Percentiles rank a stretch among this genome's conserved stretches.
phyloP scores from a whole-genome alignment of 2,888 invertebrate species.

The Drosophila mayaguana region DNA sequence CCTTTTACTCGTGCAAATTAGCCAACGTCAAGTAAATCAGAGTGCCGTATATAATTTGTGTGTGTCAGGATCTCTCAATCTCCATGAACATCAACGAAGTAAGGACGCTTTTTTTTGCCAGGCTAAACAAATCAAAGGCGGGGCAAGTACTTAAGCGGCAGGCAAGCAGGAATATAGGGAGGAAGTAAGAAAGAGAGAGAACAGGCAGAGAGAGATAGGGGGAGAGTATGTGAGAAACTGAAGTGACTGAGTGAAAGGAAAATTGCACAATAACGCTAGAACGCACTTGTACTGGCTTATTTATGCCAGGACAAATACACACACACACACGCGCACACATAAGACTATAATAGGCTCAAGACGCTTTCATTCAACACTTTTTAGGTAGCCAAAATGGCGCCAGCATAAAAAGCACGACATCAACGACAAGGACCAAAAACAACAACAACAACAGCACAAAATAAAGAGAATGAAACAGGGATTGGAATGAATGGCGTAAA shows the following conservation, averaged over 20 bases:
- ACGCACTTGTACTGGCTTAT: conserved; percentile 61
- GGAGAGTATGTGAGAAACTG: not conserved
- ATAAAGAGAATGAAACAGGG: conserved; percentile 19
- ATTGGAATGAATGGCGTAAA: conserved; percentile 54
- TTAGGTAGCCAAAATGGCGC: conserved; percentile 73
- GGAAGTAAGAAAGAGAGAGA: not conserved
- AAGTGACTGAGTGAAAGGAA: conserved; percentile 27
- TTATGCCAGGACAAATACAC: conserved; percentile 27
- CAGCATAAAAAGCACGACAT: conserved; percentile 63
- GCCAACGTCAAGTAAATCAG: conserved; percentile 32
- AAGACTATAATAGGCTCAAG: conserved; percentile 75
- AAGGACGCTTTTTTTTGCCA: conserved; percentile 35
- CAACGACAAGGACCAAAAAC: conserved; percentile 18
- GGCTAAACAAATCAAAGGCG: conserved; percentile 44
- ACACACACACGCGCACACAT: conserved; percentile 17
- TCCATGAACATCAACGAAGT: conserved; percentile 17
- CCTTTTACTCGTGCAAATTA: conserved; percentile 50
- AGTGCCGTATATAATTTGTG: conserved; percentile 13
- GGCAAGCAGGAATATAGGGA: not conserved
- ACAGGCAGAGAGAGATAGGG: not conserved
- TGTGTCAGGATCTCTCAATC: conserved; percentile 41
- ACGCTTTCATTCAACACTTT: conserved; percentile 78
- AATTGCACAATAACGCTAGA: conserved; percentile 69
- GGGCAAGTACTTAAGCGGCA: conserved; percentile 16
- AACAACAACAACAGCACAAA: conserved; percentile 13